Evolutionary conservation across 2,797 vertebrate species (phyloP).

Genomic region (Ctenopoma multispine): DNA sequence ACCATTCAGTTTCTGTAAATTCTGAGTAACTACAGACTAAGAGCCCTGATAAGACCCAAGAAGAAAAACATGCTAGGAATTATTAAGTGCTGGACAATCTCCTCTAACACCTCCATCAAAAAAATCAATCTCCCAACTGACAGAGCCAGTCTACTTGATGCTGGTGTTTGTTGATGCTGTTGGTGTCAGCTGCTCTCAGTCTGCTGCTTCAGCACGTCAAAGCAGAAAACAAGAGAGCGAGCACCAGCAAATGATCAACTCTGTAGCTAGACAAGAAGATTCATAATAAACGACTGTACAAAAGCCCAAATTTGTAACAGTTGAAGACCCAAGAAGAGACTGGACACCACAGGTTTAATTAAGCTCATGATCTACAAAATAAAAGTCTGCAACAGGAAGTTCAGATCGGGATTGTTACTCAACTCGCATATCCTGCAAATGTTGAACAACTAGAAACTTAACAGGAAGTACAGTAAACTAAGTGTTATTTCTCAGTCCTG

Average conservation of each 20-base stretch:
- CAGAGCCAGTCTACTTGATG: not conserved
- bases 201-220: constrained; percentile 26
- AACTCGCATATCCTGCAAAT: not conserved
- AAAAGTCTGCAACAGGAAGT: too few relatives aligned
- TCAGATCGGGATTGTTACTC: too few relatives aligned
- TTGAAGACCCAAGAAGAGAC: too few relatives aligned
- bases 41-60: too few relatives aligned
- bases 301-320: not conserved
- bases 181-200: constrained; percentile 30
- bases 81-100: too few relatives aligned
- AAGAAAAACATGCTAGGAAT: too few relatives aligned
- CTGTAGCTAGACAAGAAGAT: not conserved
- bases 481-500: not conserved
- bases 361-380: too few relatives aligned
- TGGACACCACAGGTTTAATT: too few relatives aligned
- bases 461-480: not conserved
- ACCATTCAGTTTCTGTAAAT: too few relatives aligned
- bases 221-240: not conserved
- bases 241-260: constrained; percentile 2
- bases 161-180: constrained; percentile 13
- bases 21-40: too few relatives aligned
- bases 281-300: not conserved
- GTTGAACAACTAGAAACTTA: not conserved
- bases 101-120: not conserved
- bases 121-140: not conserved